Evolutionary conservation across 2,113 vertebrate species (phyloP).

Genomic region (Siphamia tubifer): DNA sequence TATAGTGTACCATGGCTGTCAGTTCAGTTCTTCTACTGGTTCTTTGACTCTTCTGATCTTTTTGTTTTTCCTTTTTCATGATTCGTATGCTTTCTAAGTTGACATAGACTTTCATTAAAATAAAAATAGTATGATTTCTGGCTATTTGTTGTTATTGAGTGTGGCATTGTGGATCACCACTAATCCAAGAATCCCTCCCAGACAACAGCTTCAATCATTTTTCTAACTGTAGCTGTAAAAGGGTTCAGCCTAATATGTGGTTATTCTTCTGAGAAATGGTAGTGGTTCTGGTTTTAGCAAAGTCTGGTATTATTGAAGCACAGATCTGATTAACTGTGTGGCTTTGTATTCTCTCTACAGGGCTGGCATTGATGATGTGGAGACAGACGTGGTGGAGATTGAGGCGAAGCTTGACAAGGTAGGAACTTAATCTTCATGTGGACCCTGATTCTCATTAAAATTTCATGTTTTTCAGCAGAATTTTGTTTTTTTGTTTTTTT

Average conservation of each 20-base stretch:
- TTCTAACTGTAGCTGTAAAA: neutral
- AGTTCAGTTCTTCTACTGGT: neutral
- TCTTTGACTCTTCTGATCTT: neutral
- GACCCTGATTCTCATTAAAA: neutral
- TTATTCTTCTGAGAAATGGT: slow-evolving; percentile 11
- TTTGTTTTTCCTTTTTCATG: neutral
- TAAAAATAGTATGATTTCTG: neutral
- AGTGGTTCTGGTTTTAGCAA: neutral
- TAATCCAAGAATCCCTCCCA: slow-evolving; percentile 9
- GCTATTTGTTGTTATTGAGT: neutral
- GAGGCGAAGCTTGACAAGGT: slow-evolving; percentile 98
- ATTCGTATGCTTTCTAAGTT: neutral
- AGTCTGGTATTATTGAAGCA: neutral
- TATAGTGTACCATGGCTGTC: neutral
- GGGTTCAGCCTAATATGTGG: slow-evolving; percentile 15
- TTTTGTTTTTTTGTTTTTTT: too few relatives aligned
- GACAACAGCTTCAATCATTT: neutral
- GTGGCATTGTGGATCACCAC: slow-evolving; percentile 5
- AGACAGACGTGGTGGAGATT: slow-evolving; percentile 95
- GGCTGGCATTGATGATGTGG: slow-evolving; percentile 95
- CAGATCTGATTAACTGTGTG: slow-evolving; percentile 24
- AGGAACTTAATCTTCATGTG: slow-evolving; percentile 23
- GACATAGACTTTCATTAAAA: neutral
- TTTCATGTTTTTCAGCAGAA: neutral
- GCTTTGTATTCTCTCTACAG: slow-evolving; percentile 75